These are phyloP conservation scores for Sphyrna mokarran DNA, from an alignment of 2,113 vertebrate genomes.

Conservation along the genomic window DNA sequence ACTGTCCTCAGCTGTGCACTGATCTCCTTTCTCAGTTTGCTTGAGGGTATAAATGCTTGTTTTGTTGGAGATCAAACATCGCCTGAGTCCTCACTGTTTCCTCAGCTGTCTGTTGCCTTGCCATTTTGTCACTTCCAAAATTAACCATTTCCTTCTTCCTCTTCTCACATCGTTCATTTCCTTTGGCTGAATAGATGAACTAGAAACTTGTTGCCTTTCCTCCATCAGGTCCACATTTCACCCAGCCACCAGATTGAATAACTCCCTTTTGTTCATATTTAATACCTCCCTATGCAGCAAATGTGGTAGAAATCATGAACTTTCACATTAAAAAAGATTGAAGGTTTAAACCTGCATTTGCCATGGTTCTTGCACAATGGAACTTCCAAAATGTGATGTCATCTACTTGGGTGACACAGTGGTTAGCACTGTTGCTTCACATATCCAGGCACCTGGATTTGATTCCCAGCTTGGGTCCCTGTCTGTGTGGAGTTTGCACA, in stretches of 20 bases:
- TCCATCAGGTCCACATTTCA: neutral
- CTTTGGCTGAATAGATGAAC: neutral
- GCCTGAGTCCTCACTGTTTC: neutral
- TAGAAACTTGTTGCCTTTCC: neutral
- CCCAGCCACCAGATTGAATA: neutral
- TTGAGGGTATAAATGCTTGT: neutral
- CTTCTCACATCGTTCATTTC: neutral
- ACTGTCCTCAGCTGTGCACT: neutral
- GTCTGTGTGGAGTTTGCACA: too few species aligned
- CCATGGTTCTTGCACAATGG: neutral
- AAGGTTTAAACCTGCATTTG: neutral
- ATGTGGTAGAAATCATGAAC: neutral
- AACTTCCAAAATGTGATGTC: neutral
- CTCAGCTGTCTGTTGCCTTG: neutral
- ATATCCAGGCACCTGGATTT: too few species aligned
- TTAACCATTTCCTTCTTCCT: neutral
- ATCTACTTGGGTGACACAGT: neutral
- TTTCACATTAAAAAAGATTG: neutral
- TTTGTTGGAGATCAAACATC: neutral
- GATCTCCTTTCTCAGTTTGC: neutral
- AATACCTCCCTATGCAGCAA: neutral
- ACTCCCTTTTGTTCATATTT: neutral
- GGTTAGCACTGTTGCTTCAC: too few species aligned
- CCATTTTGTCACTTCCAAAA: neutral
- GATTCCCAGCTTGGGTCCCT: too few species aligned